Percentiles rank a stretch among this genome's conserved stretches.
phyloP scores from a whole-genome alignment of 2,888 invertebrate species.

The Pelosia muscerda region DNA sequence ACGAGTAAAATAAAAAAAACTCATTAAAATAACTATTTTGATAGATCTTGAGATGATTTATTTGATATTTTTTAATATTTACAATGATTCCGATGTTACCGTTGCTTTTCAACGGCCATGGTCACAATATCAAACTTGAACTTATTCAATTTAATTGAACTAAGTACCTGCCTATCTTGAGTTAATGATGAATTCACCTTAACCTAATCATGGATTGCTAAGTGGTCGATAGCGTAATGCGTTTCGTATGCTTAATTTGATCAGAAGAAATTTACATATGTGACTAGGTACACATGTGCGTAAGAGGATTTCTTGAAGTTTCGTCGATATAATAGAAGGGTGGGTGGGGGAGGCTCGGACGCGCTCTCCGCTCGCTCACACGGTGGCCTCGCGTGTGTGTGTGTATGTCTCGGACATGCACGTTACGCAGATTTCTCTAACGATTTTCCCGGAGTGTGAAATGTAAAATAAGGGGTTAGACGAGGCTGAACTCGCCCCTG shows the following conservation, averaged over 20 bases:
- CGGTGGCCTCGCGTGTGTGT: slow-evolving; percentile 68
- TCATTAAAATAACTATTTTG: no score
- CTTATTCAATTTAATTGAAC: no score
- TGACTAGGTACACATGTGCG: slow-evolving; percentile 72
- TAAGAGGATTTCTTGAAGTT: slow-evolving; percentile 85
- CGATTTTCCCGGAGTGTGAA: slow-evolving; percentile 87
- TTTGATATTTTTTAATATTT: no score
- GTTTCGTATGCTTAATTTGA: slow-evolving; percentile 50
- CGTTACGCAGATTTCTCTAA: slow-evolving; percentile 87
- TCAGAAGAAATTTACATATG: slow-evolving; percentile 74
- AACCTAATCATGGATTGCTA: not conserved
- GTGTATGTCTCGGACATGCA: slow-evolving; percentile 83
- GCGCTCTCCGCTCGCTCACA: slow-evolving; percentile 51
- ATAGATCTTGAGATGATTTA: no score
- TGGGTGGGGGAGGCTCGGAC: slow-evolving; percentile 68
- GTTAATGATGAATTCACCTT: not conserved
- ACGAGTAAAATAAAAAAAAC: not conserved
- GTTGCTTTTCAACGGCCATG: no score
- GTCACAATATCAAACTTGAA: not conserved
- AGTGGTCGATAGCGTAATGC: not conserved
- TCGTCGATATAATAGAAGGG: slow-evolving; percentile 80
- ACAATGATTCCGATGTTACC: no score
- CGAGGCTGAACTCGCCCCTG: slow-evolving; percentile 73
- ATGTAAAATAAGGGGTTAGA: slow-evolving; percentile 87
- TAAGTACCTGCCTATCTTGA: not conserved